Evolutionary conservation across 2,888 invertebrate species (phyloP).

Genomic region (Pilophorus perplexus): DNA sequence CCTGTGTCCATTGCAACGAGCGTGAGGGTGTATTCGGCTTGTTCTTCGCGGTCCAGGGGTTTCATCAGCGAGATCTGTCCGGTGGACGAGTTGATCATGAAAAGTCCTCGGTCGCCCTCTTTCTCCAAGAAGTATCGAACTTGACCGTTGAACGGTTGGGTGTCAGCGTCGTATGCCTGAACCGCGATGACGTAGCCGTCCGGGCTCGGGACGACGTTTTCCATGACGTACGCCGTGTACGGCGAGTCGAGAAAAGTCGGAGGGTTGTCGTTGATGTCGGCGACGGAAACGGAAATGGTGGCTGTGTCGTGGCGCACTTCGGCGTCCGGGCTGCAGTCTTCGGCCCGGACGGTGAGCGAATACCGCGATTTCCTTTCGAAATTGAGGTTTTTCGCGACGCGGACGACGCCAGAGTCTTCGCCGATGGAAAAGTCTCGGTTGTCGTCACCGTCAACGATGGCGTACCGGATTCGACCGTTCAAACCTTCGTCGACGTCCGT

Average conservation of each 20-base stretch:
- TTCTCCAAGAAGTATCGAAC: slow-evolving; percentile 91
- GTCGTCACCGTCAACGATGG: slow-evolving; percentile 82
- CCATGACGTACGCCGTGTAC: slow-evolving; percentile 89
- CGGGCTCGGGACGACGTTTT: slow-evolving; percentile 79
- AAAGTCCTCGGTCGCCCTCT: slow-evolving; percentile 87
- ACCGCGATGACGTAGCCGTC: slow-evolving; percentile 73
- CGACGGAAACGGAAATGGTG: slow-evolving; percentile 65
- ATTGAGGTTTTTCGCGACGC: slow-evolving; percentile 89
- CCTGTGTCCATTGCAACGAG: slow-evolving; percentile 93
- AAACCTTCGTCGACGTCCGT: slow-evolving; percentile 83
- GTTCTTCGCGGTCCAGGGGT: slow-evolving; percentile 79
- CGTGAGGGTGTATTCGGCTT: slow-evolving; percentile 79
- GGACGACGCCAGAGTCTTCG: slow-evolving; percentile 85
- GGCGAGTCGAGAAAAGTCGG: slow-evolving; percentile 94
- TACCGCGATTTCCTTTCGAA: slow-evolving; percentile 87
- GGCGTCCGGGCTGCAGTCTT: slow-evolving; percentile 78
- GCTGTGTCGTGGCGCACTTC: slow-evolving; percentile 68
- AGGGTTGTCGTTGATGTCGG: slow-evolving; percentile 91
- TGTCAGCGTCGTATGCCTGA: slow-evolving; percentile 86
- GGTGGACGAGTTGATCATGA: slow-evolving; percentile 85
- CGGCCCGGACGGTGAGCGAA: slow-evolving; percentile 77
- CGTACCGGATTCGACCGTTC: slow-evolving; percentile 89
- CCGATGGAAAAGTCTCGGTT: slow-evolving; percentile 89
- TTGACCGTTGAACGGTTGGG: slow-evolving; percentile 84
- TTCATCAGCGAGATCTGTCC: slow-evolving; percentile 84